Evolutionary conservation across 2,888 invertebrate genomes (phyloP).

Genomic region (Chymomyza fuscimana): DNA sequence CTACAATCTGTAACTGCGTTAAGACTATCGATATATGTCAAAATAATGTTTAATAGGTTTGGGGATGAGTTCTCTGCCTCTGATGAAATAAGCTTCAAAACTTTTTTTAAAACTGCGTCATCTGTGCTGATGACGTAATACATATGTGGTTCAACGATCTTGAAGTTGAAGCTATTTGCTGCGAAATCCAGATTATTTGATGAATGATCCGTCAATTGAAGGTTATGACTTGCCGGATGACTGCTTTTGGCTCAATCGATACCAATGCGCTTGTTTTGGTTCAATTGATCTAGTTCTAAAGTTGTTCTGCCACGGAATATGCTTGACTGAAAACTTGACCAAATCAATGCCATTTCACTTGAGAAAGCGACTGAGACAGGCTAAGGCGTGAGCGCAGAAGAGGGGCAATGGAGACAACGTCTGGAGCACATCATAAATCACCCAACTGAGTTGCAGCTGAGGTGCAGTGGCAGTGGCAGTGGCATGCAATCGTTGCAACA

Average conservation of each 20-base stretch:
- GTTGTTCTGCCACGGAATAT: neutral
- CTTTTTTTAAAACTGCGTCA: too few species aligned
- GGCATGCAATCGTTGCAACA: conserved; percentile 1
- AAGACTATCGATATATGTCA: conserved; percentile 40
- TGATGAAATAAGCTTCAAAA: too few species aligned
- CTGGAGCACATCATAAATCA: conserved; percentile 73
- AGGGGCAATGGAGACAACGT: conserved; percentile 11
- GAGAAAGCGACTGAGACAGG: conserved; percentile 12
- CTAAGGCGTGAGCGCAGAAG: neutral
- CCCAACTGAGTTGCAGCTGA: conserved; percentile 24
- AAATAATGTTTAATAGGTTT: conserved; percentile 48
- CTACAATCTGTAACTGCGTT: neutral
- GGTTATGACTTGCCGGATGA: too few species aligned
- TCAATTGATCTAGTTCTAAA: too few species aligned
- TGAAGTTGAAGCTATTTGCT: too few species aligned
- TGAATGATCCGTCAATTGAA: too few species aligned
- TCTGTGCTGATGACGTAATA: too few species aligned
- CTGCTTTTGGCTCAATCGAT: too few species aligned
- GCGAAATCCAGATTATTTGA: too few species aligned
- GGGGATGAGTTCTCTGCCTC: too few species aligned
- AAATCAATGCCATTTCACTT: conserved; percentile 65
- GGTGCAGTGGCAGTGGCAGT: neutral
- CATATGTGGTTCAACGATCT: too few species aligned
- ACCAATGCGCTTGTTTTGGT: too few species aligned
- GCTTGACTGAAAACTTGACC: conserved; percentile 8